Percentiles rank a stretch among this genome's conserved stretches.
Evolutionary conservation across 2,888 invertebrate species (phyloP).

Genomic region (Ganaspis brasiliensis): DNA sequence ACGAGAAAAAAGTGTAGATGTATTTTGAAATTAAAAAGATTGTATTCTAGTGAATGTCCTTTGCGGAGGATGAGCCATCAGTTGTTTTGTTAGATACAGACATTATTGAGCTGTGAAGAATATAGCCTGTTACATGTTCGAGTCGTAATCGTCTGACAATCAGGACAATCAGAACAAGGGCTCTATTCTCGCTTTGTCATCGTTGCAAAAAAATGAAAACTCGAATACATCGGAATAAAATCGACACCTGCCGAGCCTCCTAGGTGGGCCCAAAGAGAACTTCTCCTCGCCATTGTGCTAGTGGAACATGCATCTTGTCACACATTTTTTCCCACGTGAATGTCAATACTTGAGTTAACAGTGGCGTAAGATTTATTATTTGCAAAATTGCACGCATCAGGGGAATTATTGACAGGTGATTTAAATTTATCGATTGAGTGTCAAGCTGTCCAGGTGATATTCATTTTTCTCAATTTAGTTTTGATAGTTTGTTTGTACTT

Average conservation of each 20-base stretch:
- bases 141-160: conserved; percentile 24
- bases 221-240: conserved; percentile 23
- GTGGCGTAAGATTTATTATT: not conserved
- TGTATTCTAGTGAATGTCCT: not conserved
- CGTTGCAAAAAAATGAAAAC: not conserved
- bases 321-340: conserved; percentile 19
- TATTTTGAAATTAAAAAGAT: not conserved
- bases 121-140: not conserved
- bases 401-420: too few species aligned
- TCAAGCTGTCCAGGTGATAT: too few species aligned
- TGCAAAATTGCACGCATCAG: too few species aligned
- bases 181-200: conserved; percentile 22
- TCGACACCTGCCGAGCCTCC: conserved; percentile 57
- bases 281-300: conserved; percentile 27
- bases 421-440: too few species aligned
- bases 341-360: conserved; percentile 21
- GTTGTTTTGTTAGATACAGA: conserved; percentile 1
- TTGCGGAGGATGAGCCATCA: conserved; percentile 5
- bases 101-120: conserved; percentile 36
- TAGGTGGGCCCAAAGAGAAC: conserved; percentile 55
- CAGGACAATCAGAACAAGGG: conserved; percentile 23
- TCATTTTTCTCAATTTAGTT: too few species aligned
- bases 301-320: conserved; percentile 26
- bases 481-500: too few species aligned
- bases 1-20: not conserved